Evolutionary conservation across 2,888 invertebrate genomes (phyloP), one percentile per base, ranked within the genome.

Genomic region (Peribatodes rhomboidaria): DNA sequence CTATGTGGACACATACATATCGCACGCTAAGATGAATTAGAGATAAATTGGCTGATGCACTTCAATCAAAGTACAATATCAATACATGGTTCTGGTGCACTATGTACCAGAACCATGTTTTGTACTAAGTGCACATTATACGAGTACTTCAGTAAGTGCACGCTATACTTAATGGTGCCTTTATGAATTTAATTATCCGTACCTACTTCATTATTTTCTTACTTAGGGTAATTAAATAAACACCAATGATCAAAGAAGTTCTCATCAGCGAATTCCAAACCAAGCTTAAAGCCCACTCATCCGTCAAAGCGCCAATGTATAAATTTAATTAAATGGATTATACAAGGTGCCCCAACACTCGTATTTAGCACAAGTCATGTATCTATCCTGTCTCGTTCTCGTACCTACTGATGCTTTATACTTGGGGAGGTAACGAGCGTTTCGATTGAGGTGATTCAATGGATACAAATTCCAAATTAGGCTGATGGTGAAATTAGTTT

Each of bases 301-400:
- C 55, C 65, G 67, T 60, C 41, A 58, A 74, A 68, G 67, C 73
- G 68, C 73, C 76, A 76, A 78, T 81, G 74, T 77, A 78, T 79
- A 79, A 79, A 79, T 82, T 78, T 77, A 81, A 83, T 79, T 79
- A 77, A 74, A 73, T 58, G 44, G 65, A 69, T 68, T 67, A 66
- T 69, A 65, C 57, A 57, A 57, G 58, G 67, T 60, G 61, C 61
- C 61, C 65, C 55, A 39, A 56, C 68, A 65, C 70, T 68, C 41
- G 65, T 70, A 59, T 55, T 66, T 65, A 67, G 67, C 53, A 61
- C 60, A 66, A 67, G 70, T 68, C 61, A 70, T 67, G 69, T 54
- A 64, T 65, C 65, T 60, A 58, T 64, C 22, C 49, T 57, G 44
- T 60, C 54, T 59, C 55, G 54, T 39, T 60, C 49, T 53, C 33